These are phyloP conservation scores for Xyrichtys novacula DNA, from an alignment of 2,797 vertebrate genomes.

Conservation along the genomic window DNA sequence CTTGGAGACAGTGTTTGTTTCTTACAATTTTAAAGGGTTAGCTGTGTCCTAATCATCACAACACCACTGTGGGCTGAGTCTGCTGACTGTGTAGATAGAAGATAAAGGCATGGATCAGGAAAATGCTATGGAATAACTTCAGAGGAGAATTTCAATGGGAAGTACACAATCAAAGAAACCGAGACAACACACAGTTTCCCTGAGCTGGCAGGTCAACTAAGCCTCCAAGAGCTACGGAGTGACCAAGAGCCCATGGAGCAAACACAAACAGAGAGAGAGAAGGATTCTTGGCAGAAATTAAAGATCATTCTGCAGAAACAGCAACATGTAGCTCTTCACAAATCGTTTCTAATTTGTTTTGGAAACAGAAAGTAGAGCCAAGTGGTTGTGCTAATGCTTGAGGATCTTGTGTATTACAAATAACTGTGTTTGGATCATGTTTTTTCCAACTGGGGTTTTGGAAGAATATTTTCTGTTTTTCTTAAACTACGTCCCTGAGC, in stretches of 20 bases:
- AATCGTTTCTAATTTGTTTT: background rate
- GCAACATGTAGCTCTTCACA: background rate
- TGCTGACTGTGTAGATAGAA: background rate
- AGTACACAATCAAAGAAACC: conserved; percentile 20
- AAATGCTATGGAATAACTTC: conserved; percentile 35
- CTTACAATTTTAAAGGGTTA: too few species aligned
- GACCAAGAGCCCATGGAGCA: background rate
- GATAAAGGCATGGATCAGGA: conserved; percentile 26
- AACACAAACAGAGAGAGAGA: background rate
- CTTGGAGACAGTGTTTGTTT: background rate
- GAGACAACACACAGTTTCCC: background rate
- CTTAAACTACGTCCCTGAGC: background rate
- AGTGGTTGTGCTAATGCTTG: background rate
- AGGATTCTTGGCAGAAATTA: background rate
- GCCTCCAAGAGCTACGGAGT: conserved; percentile 16
- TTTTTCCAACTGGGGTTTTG: background rate
- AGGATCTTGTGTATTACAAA: conserved; percentile 10
- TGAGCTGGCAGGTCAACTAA: conserved; percentile 32
- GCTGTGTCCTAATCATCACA: background rate
- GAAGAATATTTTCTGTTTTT: background rate
- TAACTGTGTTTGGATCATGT: background rate
- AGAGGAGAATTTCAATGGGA: conserved; percentile 37
- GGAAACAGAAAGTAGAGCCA: conserved; percentile 1
- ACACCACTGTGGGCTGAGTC: conserved; percentile 9
- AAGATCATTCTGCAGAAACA: background rate